Percentiles rank a stretch among this genome's conserved stretches.
Conservation (phyloP, 2,113 vertebrate genomes). For the Poicephalus meyeri region DNA sequence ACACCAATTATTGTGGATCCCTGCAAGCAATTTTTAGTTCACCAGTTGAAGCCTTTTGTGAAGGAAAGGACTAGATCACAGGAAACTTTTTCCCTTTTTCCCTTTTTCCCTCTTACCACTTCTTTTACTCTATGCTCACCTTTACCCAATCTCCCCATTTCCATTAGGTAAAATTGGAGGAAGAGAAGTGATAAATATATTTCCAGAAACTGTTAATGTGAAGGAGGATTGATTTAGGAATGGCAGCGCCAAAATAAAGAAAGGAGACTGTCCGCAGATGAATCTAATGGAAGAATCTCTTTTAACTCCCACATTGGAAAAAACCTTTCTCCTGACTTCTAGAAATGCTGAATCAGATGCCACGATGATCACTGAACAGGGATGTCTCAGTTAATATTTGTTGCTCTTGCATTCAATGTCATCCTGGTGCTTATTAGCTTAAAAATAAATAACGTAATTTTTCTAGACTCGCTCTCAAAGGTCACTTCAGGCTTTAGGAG, state of each 20-base stretch:
- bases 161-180: neutral
- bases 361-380: neutral
- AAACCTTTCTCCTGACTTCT: neutral
- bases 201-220: neutral
- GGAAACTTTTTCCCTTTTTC: neutral
- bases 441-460: neutral
- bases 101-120: neutral
- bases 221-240: neutral
- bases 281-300: neutral
- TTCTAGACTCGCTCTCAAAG: neutral
- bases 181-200: neutral
- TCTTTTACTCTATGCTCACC: neutral
- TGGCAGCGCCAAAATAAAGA: neutral
- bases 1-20: neutral
- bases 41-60: neutral
- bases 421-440: neutral
- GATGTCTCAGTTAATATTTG: neutral
- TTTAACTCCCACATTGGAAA: neutral
- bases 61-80: neutral
- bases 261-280: neutral
- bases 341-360: neutral
- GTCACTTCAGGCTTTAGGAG: constrained; percentile 10
- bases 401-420: neutral
- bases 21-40: neutral
- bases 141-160: neutral